Conservation (phyloP, 1,140 invertebrate genomes). For the Oryzaephilus surinamensis region DNA sequence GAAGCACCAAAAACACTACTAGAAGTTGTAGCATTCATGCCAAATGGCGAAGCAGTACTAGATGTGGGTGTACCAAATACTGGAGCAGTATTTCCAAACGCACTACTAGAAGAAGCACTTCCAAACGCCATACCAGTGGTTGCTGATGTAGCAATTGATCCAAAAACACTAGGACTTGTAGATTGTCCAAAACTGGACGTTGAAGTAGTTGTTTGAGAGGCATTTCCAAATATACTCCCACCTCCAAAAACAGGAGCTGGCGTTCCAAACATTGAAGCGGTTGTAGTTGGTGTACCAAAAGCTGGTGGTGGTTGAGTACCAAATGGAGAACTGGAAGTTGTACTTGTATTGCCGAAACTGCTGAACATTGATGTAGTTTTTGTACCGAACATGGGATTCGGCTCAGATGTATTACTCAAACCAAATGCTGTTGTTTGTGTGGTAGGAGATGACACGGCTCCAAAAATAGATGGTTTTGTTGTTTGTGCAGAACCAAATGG, state of each 20-base stretch:
- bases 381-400: too few relatives aligned
- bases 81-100: conserved; percentile 9
- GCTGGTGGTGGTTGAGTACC: conserved; percentile 3
- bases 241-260: conserved; percentile 6
- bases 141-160: conserved; percentile 1
- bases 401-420: too few relatives aligned
- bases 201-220: neutral
- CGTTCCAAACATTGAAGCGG: conserved; percentile 19
- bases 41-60: conserved; percentile 10
- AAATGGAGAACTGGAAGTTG: conserved; percentile 8
- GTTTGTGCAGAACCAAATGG: conserved; percentile 8
- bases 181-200: conserved; percentile 6
- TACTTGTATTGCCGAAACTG: conserved; percentile 1
- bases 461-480: conserved; percentile 13
- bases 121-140: too few relatives aligned
- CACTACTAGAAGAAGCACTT: neutral
- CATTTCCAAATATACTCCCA: conserved; percentile 10
- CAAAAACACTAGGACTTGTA: conserved; percentile 6
- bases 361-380: conserved; percentile 11
- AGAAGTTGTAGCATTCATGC: conserved; percentile 10
- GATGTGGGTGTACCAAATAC: conserved; percentile 2
- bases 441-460: conserved; percentile 7
- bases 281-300: conserved; percentile 8
- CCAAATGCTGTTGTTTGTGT: conserved; percentile 1
- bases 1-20: conserved; percentile 15